phyloP scores from a whole-genome alignment of 2,113 vertebrate species.

The Aldabrachelys gigantea region DNA sequence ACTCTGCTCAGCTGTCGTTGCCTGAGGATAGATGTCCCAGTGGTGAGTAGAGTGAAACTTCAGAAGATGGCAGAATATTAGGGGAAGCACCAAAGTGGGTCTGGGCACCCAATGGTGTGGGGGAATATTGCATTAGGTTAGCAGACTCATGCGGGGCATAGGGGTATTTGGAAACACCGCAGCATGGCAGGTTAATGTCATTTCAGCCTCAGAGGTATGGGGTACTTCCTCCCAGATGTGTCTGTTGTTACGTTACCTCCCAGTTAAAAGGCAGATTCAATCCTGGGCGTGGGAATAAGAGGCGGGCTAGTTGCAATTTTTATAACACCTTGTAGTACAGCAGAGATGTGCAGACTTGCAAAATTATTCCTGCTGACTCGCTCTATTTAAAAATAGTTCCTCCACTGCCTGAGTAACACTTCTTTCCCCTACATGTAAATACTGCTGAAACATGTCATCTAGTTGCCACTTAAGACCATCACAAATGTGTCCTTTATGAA shows the following conservation, averaged over 20 bases:
- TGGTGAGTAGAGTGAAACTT: not conserved
- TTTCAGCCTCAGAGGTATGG: not conserved
- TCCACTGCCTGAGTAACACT: constrained; percentile 4
- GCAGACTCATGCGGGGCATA: not conserved
- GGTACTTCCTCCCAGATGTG: not conserved
- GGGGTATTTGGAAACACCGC: not conserved
- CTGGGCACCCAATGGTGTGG: not conserved
- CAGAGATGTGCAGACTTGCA: constrained; percentile 5
- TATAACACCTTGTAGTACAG: not conserved
- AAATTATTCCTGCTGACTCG: constrained; percentile 3
- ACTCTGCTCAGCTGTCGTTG: not conserved
- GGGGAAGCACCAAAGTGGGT: not conserved
- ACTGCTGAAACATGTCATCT: not conserved
- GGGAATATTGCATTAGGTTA: not conserved
- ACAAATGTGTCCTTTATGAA: not conserved
- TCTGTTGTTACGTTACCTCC: not conserved
- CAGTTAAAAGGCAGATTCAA: not conserved
- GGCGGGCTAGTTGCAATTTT: not conserved
- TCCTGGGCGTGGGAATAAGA: not conserved
- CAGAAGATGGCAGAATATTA: not conserved
- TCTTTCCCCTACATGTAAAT: not conserved
- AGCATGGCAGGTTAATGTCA: not conserved
- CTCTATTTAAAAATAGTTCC: not conserved
- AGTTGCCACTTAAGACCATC: not conserved
- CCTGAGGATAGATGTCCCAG: not conserved